Evolutionary conservation across 2,113 vertebrate genomes (phyloP).

Genomic region (Xenus cinereus): DNA sequence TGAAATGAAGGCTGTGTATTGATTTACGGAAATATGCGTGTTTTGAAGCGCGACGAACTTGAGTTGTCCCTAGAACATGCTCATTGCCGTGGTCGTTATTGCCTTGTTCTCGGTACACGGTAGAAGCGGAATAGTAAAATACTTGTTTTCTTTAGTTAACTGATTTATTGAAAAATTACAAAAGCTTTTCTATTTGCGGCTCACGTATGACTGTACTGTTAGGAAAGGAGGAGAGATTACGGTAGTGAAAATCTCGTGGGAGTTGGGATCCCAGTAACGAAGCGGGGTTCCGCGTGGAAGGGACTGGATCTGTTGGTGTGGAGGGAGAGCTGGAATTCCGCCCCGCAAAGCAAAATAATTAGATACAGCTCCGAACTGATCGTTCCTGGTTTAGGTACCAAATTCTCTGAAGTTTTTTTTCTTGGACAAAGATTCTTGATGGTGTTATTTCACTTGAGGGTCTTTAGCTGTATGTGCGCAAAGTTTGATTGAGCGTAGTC

Average conservation of each 20-base stretch:
- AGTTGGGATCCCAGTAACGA: neutral
- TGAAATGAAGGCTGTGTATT: neutral
- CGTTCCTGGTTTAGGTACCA: neutral
- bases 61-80: neutral
- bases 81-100: fast-evolving
- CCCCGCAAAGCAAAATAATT: neutral
- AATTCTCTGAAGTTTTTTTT: no score
- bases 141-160: neutral
- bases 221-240: neutral
- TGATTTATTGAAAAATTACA: neutral
- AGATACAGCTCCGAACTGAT: neutral
- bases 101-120: neutral
- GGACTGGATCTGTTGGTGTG: neutral
- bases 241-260: fast-evolving
- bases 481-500: fast-evolving
- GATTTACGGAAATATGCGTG: fast-evolving
- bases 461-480: neutral
- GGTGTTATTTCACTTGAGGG: neutral
- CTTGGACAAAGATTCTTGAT: neutral
- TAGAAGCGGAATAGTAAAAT: neutral
- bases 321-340: neutral
- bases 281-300: neutral
- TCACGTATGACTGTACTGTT: fast-evolving
- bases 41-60: neutral
- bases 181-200: neutral